A percentile compares a stretch with the other conserved stretches of the same genome.
These are phyloP conservation scores for Rhamphomyia laevipes DNA, from an alignment of 2,888 invertebrate species.

Conservation along the genomic window DNA sequence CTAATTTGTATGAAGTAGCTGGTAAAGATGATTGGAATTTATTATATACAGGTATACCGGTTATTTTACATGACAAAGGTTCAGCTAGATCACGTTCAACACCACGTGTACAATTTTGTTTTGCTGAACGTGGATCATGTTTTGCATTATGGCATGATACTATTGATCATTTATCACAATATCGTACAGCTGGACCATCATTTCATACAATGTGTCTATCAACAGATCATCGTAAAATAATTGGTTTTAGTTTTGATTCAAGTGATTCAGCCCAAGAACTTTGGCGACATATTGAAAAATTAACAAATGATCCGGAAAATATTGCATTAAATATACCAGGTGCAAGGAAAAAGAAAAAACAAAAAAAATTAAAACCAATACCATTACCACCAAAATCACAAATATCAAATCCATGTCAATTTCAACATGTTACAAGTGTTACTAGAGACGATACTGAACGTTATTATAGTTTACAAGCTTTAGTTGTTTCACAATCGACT, in stretches of 20 bases:
- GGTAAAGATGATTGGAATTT: slow-evolving; percentile 55
- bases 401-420: slow-evolving; percentile 75
- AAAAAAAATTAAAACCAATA: slow-evolving; percentile 42
- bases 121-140: slow-evolving; percentile 69
- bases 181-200: slow-evolving; percentile 55
- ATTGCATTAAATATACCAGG: slow-evolving; percentile 60
- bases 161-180: slow-evolving; percentile 66
- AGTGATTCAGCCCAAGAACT: slow-evolving; percentile 59
- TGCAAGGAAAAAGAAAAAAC: slow-evolving; percentile 43
- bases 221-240: slow-evolving; percentile 59
- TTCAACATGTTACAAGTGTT: slow-evolving; percentile 70
- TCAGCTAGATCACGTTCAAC: slow-evolving; percentile 57
- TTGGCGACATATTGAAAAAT: slow-evolving; percentile 52
- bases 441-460: slow-evolving; percentile 53
- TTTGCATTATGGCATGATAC: slow-evolving; percentile 72
- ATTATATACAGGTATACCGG: slow-evolving; percentile 68
- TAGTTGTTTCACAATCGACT: slow-evolving; percentile 30
- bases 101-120: slow-evolving; percentile 54
- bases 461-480: slow-evolving; percentile 55
- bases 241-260: slow-evolving; percentile 71
- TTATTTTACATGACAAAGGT: slow-evolving; percentile 64
- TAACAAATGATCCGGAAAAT: slow-evolving; percentile 66
- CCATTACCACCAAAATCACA: slow-evolving; percentile 63
- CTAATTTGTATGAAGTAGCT: slow-evolving; percentile 54
- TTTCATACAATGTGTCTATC: slow-evolving; percentile 77